Conservation (phyloP, 1,140 invertebrate species). For the Pogonomyrmex barbatus region DNA sequence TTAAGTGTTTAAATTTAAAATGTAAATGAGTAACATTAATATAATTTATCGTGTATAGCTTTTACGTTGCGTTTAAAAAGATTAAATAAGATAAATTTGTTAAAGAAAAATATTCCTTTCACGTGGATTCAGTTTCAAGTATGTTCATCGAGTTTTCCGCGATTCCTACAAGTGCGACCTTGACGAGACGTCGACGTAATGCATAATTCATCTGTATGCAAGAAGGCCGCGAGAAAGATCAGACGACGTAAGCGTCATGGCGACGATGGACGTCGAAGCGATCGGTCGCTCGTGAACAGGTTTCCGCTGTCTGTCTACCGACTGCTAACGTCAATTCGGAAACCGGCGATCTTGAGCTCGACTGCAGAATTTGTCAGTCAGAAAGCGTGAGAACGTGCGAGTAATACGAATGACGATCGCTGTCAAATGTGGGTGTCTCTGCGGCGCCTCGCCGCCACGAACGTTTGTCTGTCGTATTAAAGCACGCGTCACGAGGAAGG, state of each 20-base stretch:
- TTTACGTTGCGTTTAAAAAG: neutral
- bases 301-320: conserved; percentile 62
- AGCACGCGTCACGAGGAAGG: neutral
- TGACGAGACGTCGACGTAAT: conserved; percentile 42
- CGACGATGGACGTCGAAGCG: conserved; percentile 53
- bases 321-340: conserved; percentile 74
- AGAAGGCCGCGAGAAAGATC: conserved; percentile 53
- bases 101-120: conserved; percentile 21
- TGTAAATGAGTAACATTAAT: neutral
- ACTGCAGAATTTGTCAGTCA: conserved; percentile 76
- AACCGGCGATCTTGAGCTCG: conserved; percentile 69
- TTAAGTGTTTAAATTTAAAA: neutral
- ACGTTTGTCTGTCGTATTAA: conserved; percentile 33
- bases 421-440: conserved; percentile 49
- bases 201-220: conserved; percentile 67
- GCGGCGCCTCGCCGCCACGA: neutral
- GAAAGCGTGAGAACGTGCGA: conserved; percentile 64
- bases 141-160: conserved; percentile 53
- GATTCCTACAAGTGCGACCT: conserved; percentile 22
- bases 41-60: neutral
- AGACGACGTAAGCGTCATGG: conserved; percentile 26
- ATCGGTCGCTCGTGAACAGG: conserved; percentile 54
- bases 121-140: neutral
- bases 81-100: neutral
- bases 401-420: conserved; percentile 74